These are phyloP conservation scores for Propithecus coquereli DNA, from an alignment of 2,113 vertebrate species.

Conservation along the genomic window DNA sequence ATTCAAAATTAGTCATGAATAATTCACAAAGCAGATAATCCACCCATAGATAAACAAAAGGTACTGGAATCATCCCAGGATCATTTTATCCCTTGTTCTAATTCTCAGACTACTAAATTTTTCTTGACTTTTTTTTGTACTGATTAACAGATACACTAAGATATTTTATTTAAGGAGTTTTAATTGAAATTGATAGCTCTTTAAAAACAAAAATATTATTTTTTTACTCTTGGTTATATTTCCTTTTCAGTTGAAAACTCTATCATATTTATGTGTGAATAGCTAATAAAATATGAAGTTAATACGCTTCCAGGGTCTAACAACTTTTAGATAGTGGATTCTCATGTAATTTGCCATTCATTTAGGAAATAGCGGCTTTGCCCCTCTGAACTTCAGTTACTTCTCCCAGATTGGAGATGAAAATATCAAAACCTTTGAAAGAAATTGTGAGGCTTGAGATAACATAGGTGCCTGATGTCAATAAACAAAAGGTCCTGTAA, in stretches of 20 bases:
- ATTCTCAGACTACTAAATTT: conserved; percentile 45
- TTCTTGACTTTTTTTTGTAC: background rate
- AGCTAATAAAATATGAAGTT: background rate
- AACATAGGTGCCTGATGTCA: background rate
- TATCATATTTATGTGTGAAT: background rate
- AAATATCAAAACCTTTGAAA: conserved; percentile 18
- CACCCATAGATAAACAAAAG: conserved; percentile 72
- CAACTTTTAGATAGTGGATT: background rate
- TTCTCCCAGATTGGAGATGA: background rate
- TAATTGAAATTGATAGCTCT: conserved; percentile 17
- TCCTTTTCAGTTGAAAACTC: background rate
- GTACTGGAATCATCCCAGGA: conserved; percentile 72
- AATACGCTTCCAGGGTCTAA: background rate
- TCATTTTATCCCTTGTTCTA: conserved; percentile 39
- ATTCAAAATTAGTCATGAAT: conserved; percentile 75
- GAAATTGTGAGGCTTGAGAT: background rate
- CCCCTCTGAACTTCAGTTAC: background rate
- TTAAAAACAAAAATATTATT: conserved; percentile 17
- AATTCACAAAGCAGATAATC: conserved; percentile 73
- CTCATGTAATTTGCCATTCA: background rate
- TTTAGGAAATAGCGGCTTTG: background rate
- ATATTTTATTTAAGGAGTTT: background rate
- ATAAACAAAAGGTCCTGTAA: background rate
- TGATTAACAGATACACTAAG: background rate
- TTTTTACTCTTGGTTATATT: conserved; percentile 14